Conservation (phyloP, 2,888 invertebrate genomes). For the Isoperla grammatica region DNA sequence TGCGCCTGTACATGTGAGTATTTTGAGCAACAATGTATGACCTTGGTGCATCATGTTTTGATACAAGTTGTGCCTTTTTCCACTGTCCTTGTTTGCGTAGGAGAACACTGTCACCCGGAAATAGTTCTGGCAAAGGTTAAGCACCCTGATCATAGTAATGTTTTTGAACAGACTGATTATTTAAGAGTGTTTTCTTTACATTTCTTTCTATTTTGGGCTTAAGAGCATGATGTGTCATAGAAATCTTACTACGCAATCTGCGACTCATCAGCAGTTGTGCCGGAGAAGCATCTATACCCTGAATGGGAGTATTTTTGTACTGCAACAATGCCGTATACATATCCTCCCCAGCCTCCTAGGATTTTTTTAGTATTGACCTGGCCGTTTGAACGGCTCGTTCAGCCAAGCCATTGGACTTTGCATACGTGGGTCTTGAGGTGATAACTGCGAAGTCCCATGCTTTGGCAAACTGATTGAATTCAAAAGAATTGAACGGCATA, state of each 20-base stretch:
- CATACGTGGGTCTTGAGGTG: slow-evolving; percentile 32
- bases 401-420: slow-evolving; percentile 33
- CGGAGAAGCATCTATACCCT: background rate
- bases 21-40: slow-evolving; percentile 3
- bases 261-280: slow-evolving; percentile 2
- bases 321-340: slow-evolving; percentile 14
- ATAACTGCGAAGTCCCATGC: slow-evolving; percentile 31
- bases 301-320: slow-evolving; percentile 11
- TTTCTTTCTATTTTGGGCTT: too few relatives aligned
- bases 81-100: background rate
- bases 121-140: background rate
- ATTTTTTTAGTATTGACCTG: slow-evolving; percentile 32
- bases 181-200: background rate
- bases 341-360: slow-evolving; percentile 11
- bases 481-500: slow-evolving; percentile 31
- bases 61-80: background rate
- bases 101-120: background rate
- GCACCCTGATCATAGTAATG: slow-evolving; percentile 7
- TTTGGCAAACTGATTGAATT: slow-evolving; percentile 31
- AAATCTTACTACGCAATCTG: background rate
- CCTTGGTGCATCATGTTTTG: background rate
- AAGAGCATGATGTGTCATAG: too few relatives aligned
- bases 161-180: background rate
- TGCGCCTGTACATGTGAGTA: slow-evolving; percentile 4
- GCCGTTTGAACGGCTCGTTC: slow-evolving; percentile 31